These are phyloP conservation scores for Thunnus thynnus DNA, from an alignment of 2,113 vertebrate genomes.

Conservation along the genomic window DNA sequence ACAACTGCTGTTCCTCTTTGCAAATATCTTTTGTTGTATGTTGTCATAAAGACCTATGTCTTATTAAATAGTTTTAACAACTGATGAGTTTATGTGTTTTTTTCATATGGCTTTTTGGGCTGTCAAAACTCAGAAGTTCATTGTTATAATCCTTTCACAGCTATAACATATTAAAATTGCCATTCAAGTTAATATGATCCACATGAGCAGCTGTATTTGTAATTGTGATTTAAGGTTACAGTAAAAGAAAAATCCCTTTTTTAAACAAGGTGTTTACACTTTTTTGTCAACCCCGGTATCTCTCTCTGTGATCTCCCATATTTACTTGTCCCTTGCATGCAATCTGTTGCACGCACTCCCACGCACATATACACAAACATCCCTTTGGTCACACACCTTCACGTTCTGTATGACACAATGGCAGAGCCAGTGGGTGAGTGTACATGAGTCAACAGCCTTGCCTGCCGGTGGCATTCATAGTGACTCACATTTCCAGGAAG, in stretches of 20 bases:
- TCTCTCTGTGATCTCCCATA: slow-evolving; percentile 12
- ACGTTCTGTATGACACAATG: slow-evolving; percentile 37
- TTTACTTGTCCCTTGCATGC: slow-evolving; percentile 10
- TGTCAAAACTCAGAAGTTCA: background rate
- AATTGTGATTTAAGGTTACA: slow-evolving; percentile 12
- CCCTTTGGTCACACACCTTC: slow-evolving; percentile 36
- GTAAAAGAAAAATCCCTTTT: background rate
- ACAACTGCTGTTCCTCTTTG: background rate
- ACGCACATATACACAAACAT: slow-evolving; percentile 4
- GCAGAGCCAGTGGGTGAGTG: slow-evolving; percentile 58
- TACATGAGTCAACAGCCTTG: slow-evolving; percentile 67
- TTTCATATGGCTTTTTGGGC: background rate
- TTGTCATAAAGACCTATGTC: background rate
- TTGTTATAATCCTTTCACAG: slow-evolving; percentile 8
- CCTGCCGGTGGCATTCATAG: slow-evolving; percentile 49
- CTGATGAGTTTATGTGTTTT: background rate
- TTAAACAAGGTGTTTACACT: background rate
- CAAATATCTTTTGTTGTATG: slow-evolving; percentile 21
- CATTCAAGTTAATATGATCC: background rate
- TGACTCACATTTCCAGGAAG: slow-evolving; percentile 67
- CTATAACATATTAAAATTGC: background rate
- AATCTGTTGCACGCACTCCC: background rate
- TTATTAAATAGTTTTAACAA: slow-evolving; percentile 10
- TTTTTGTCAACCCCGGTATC: background rate
- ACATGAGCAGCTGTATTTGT: slow-evolving; percentile 2